Conservation (phyloP, 2,888 invertebrate genomes). For the Dorcus hopei region DNA sequence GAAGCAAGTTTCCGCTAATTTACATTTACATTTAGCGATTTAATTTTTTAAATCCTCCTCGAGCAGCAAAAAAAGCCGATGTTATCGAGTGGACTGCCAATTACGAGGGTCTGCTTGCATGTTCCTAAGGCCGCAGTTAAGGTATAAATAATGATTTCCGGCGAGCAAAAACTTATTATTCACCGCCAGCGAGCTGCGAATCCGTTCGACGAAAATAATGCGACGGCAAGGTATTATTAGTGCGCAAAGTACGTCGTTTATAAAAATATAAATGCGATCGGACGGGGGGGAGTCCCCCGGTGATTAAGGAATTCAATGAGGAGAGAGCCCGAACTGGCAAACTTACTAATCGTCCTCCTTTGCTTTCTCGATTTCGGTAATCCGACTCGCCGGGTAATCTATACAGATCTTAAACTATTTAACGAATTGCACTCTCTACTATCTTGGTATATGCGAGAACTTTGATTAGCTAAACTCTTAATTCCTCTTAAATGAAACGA, state of each 20-base stretch:
- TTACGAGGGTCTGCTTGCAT: slow-evolving; percentile 13
- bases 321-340: slow-evolving; percentile 32
- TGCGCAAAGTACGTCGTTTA: no score
- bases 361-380: slow-evolving; percentile 41
- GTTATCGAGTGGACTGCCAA: slow-evolving; percentile 16
- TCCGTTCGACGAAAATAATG: no score
- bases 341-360: slow-evolving; percentile 42
- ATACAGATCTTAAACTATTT: slow-evolving; percentile 43
- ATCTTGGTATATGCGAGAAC: background rate
- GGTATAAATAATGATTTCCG: slow-evolving; percentile 24
- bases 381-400: slow-evolving; percentile 40
- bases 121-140: slow-evolving; percentile 8
- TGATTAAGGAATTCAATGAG: slow-evolving; percentile 35
- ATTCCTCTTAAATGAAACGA: background rate
- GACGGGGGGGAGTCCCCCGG: slow-evolving; percentile 9
- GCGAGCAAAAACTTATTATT: slow-evolving; percentile 20
- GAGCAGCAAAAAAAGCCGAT: slow-evolving; percentile 5
- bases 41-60: slow-evolving; percentile 1
- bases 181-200: slow-evolving; percentile 1
- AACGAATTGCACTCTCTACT: slow-evolving; percentile 27
- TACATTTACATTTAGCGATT: slow-evolving; percentile 14
- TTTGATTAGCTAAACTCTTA: background rate
- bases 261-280: no score
- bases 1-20: slow-evolving; percentile 16
- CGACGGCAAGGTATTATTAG: no score